These are phyloP conservation scores for Hemibagrus wyckioides DNA, from an alignment of 2,113 vertebrate genomes.

Conservation along the genomic window DNA sequence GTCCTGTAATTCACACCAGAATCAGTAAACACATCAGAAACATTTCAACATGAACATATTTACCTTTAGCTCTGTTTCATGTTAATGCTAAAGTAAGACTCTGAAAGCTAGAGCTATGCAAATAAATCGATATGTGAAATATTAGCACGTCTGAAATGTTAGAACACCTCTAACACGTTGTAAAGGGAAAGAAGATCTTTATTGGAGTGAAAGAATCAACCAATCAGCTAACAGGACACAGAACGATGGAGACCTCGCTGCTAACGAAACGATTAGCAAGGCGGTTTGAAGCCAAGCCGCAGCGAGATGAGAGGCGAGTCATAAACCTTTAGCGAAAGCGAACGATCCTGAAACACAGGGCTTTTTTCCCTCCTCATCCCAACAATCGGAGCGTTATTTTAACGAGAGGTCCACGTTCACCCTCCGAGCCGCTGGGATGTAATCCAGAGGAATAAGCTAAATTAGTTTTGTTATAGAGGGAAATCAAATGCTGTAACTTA, in stretches of 20 bases:
- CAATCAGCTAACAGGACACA: not conserved
- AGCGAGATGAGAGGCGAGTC: not conserved
- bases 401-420: slow-evolving; percentile 15
- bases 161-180: not conserved
- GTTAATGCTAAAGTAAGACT: not conserved
- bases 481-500: slow-evolving; percentile 23
- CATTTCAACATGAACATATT: not conserved
- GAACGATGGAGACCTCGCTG: slow-evolving; percentile 26
- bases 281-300: slow-evolving; percentile 41
- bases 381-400: slow-evolving; percentile 35
- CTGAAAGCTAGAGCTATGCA: not conserved
- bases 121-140: slow-evolving; percentile 1
- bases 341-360: not conserved
- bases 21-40: not conserved
- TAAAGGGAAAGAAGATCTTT: not conserved
- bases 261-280: slow-evolving; percentile 58
- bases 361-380: not conserved
- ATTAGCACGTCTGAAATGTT: not conserved
- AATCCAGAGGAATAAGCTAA: slow-evolving; percentile 16
- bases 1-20: not conserved
- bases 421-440: not conserved
- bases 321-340: slow-evolving; percentile 33
- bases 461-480: slow-evolving; percentile 37
- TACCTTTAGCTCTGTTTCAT: not conserved
- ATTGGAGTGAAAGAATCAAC: not conserved